phyloP scores from a whole-genome alignment of 2,113 vertebrate species.

The Origma solitaria region DNA sequence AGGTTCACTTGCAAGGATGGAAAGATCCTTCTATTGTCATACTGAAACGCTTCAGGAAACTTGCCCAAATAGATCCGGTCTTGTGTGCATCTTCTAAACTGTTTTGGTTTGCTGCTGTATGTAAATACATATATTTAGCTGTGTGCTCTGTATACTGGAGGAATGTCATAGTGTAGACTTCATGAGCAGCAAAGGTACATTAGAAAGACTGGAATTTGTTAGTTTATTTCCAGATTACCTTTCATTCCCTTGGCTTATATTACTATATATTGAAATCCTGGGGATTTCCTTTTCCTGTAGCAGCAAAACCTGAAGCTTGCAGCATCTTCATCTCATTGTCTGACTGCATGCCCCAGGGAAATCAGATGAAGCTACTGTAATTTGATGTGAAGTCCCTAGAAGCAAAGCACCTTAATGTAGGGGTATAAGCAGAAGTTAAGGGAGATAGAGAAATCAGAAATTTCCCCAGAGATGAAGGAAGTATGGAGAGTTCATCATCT shows the following conservation, averaged over 20 bases:
- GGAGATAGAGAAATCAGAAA: not conserved
- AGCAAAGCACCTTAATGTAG: not conserved
- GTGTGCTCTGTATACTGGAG: not conserved
- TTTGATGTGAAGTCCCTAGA: not conserved
- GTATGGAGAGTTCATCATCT: not conserved
- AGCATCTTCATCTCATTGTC: not conserved
- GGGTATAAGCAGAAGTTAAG: not conserved
- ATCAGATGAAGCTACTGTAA: not conserved
- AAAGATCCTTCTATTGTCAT: not conserved
- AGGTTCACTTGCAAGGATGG: not conserved
- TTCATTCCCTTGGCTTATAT: not conserved
- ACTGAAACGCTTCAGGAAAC: not conserved
- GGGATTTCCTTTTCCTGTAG: conserved; percentile 45
- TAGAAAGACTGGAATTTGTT: not conserved
- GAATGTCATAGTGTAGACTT: not conserved
- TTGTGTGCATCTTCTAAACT: not conserved
- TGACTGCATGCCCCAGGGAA: not conserved
- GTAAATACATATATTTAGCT: not conserved
- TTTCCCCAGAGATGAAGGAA: not conserved
- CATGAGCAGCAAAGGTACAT: not conserved
- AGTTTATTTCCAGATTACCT: not conserved
- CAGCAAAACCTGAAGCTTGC: conserved; percentile 12
- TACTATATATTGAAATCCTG: not conserved
- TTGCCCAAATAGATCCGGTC: not conserved
- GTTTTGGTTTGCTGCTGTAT: not conserved